Evolutionary conservation across 1,140 invertebrate genomes (phyloP), one percentile per base, ranked within the genome.

Genomic region (Polypedilum pembai): DNA sequence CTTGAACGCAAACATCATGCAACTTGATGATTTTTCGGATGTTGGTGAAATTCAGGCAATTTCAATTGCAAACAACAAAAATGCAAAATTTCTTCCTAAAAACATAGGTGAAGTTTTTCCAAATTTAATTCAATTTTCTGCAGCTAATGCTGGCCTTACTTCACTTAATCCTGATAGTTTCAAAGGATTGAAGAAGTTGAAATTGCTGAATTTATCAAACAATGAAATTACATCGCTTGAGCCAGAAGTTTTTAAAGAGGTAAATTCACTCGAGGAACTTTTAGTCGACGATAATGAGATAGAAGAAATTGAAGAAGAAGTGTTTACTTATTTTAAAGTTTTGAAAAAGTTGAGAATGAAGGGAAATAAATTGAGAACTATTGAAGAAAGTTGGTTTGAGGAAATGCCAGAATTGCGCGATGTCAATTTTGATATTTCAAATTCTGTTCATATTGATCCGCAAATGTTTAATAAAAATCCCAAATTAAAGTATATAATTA

Each of bases 291-390:
- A 56, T n/a, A 56, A 56, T 56, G 45, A 56, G 3, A 56, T 56
- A n/a, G 45, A 56, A 12, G 45, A 56, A 56, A n/a, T 56, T 56
- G 45, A 56, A 12, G 45, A 56, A 56, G 45, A 56, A 56, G n/a
- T n/a, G 3, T 56, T 56, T 56, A 56, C 45, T 12, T 4, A 8
- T 15, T n/a, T 15, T 12, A 56, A 56, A 56, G n/a, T n/a, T 4
- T 56, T 56, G 12, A 56, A 56, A 56, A 56, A 56, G n/a, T n/a
- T 56, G 3, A 12, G 12, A 12, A 56, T 56, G 45, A 56, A 56
- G n/a, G 45, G 45, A 12, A 56, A 56, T 56, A 56, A 56, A 3
- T n/a, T 56, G 12, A 56, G 15, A n/a, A 56, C 7, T 56, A n/a
- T 56, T n/a, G 12, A 56, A n/a, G 41, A 45, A 15, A 56, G 12